Evolutionary conservation across 2,113 vertebrate species (phyloP), one percentile per base, ranked within the genome.

Genomic region (Carassius gibelio): DNA sequence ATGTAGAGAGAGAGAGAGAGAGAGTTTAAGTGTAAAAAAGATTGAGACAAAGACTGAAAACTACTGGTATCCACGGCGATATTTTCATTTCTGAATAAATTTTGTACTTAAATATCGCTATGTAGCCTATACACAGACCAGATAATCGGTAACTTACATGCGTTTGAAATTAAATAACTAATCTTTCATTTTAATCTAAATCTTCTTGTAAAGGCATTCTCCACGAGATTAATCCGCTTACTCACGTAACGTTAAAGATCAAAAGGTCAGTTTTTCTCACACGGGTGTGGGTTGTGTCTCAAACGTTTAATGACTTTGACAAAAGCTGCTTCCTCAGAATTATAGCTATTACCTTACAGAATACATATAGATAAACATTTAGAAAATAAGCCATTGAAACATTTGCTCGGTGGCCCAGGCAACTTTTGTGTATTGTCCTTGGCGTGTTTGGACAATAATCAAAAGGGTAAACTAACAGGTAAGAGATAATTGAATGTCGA

Each of bases 401-500:
- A 30, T 64, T 62, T 66, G 45, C 50, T 77, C 48, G 23, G 26
- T 3, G 21, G 17, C 36, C 9, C 36, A 5, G 8, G 13, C 23
- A 52, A 52, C 52, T 21, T 77, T 77, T 71, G 84, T 69, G 57
- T 78, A 85, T 78, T 85, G 23, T 5, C 21, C 23, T 8, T 75
- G 3, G n/a, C 17, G 9, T 69, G 75, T 52, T 68, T 76, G 59
- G n/a, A 42, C 14, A 38, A 26, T 42, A 38, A 75, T 76, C 78
- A 86, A 86, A 66, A 61, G 62, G 23, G 30, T 57, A 68, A 69
- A 17, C 30, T 82, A 75, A 62, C 85, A 79, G 71, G 71, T 86
- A 9, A 52, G 59, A 76, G 79, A 76, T 86, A 86, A 86, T 82
- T 86, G 85, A 48, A 82, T 82, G 75, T 55, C 42, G 42, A 42